Conservation (phyloP, 2,113 vertebrate genomes). For the Bos javanicus region DNA sequence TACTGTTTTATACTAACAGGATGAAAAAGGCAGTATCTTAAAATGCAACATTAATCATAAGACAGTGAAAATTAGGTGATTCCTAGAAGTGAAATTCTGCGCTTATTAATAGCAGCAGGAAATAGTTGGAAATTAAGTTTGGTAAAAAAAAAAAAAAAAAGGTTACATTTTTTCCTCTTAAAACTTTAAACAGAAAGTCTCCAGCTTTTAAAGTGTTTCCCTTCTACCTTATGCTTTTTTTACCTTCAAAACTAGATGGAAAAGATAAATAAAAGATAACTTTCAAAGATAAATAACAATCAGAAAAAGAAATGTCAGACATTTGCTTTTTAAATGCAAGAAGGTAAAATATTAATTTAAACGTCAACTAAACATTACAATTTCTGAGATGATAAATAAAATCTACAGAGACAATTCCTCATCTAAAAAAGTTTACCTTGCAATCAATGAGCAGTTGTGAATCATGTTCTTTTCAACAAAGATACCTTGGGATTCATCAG, state of each 20-base stretch:
- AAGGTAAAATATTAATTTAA: not conserved
- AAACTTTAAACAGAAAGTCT: not conserved
- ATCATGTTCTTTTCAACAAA: slow-evolving; percentile 96
- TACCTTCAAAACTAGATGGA: not conserved
- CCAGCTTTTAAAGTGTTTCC: not conserved
- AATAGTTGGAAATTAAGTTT: not conserved
- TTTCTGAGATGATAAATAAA: not conserved
- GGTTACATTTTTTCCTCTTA: not conserved
- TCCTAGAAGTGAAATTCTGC: not conserved
- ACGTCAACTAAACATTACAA: not conserved
- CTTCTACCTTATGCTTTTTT: not conserved
- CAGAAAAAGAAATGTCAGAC: not conserved
- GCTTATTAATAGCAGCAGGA: not conserved
- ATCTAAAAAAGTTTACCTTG: slow-evolving; percentile 84
- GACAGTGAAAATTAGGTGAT: not conserved
- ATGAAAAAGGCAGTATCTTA: not conserved
- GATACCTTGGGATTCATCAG: slow-evolving; percentile 94
- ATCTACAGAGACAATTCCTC: not conserved
- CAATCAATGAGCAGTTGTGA: slow-evolving; percentile 97
- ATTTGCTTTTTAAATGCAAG: not conserved
- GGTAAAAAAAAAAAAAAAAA: not conserved
- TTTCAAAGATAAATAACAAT: not conserved
- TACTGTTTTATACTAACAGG: not conserved
- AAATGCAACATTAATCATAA: not conserved
- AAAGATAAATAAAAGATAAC: not conserved